Evolutionary conservation across 2,888 invertebrate species (phyloP), one percentile per base, ranked within the genome.

Genomic region (Scaptomyza flava): DNA sequence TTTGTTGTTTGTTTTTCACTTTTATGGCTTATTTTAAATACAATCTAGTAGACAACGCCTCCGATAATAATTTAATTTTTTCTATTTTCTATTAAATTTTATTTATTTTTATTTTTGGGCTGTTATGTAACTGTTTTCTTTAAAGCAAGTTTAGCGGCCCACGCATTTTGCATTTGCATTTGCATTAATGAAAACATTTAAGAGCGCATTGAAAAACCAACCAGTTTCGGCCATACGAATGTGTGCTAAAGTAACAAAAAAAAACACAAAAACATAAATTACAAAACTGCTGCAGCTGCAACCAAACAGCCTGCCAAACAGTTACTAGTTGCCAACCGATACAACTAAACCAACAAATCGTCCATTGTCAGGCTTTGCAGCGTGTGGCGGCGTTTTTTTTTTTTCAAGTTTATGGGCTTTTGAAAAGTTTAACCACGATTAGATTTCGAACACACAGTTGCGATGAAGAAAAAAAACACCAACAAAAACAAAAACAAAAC

Each of bases 151-250:
- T 74, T 77, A 17, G 12, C 61, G 31, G 42, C 78, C 77, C 72
- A 78, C 77, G 74, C 78, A 74, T 58, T 71, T 74, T 61, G 57
- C 52, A 68, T 72, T 74, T 64, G 57, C 52, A 68, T 72, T 73
- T 69, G 74, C 60, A 74, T 72, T 73, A 56, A 73, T 73, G 53
- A 73, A 73, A 76, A 77, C 69, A 72, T 69, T 72, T 56, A 59
- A 51, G 57, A 63, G 56, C 72, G n/a, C 57, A 72, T 54, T 54
- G 53, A 69, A 70, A 70, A 36, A 8, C 33, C 71, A 73, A 73
- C 73, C 75, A 71, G 73, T 73, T 73, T 75, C n/a, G 61, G 50
- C 36, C 61, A 77, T 61, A 47, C 51, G 34, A 76, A 75, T 64
- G 46, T 68, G 69, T 77, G 72, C 68, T 75, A 72, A 72, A 74